A percentile compares a stretch with the other conserved stretches of the same genome.
phyloP scores from a whole-genome alignment of 2,888 invertebrate species.

The Odiellus spinosus region DNA sequence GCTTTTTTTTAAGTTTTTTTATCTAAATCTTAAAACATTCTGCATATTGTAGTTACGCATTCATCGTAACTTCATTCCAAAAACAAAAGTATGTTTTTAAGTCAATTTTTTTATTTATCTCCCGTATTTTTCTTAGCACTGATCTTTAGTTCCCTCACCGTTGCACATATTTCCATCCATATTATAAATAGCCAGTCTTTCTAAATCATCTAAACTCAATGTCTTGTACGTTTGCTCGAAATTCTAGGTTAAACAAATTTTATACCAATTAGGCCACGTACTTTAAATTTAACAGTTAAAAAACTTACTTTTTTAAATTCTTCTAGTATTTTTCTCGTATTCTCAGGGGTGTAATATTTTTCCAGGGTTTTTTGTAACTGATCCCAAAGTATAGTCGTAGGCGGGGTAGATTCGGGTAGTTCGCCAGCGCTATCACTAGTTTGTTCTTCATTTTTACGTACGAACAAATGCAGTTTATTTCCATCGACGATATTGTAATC shows the following conservation, averaged over 20 bases:
- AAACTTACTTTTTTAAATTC: conserved; percentile 18
- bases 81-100: too few relatives aligned
- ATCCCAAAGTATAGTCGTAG: conserved; percentile 11
- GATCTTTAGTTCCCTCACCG: too few relatives aligned
- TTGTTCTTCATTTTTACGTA: conserved; percentile 10
- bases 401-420: not conserved
- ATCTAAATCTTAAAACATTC: too few relatives aligned
- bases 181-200: conserved; percentile 17
- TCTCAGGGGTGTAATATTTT: conserved; percentile 18
- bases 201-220: conserved; percentile 20
- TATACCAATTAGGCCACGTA: too few relatives aligned
- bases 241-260: too few relatives aligned
- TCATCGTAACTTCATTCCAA: too few relatives aligned
- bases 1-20: too few relatives aligned
- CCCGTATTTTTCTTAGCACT: too few relatives aligned
- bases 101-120: too few relatives aligned
- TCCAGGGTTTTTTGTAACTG: conserved; percentile 17
- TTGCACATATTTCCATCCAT: conserved; percentile 7
- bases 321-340: conserved; percentile 19
- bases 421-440: too few relatives aligned
- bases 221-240: too few relatives aligned
- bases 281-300: not conserved
- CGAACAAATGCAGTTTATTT: conserved; percentile 19
- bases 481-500: conserved; percentile 21
- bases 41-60: too few relatives aligned